A percentile compares a stretch with the other conserved stretches of the same genome.
phyloP scores from a whole-genome alignment of 2,113 vertebrate genomes.

The Pan troglodytes region NHGRI_mPanTro3-v2.1_pri NC_072410.2:91974501-91975000 shows the following conservation, averaged over 20 bases:
- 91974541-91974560: neutral
- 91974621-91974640: neutral
- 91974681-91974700: neutral
- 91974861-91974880: neutral
- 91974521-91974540: neutral
- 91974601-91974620: neutral
- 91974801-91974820: neutral
- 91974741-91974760: neutral
- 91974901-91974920: neutral
- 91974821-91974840: neutral
- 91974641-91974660: neutral
- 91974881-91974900: neutral
- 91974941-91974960: neutral
- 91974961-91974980: neutral
- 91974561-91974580: neutral
- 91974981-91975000: neutral
- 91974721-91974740: neutral
- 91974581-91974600: neutral
- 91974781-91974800: neutral
- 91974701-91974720: neutral
- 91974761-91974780: neutral
- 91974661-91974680: neutral
- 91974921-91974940: neutral
- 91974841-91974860: neutral
- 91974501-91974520: neutral